A percentile compares a stretch with the other conserved stretches of the same genome.
phyloP scores from a whole-genome alignment of 2,113 vertebrate genomes.

The Zosterops lateralis region DNA sequence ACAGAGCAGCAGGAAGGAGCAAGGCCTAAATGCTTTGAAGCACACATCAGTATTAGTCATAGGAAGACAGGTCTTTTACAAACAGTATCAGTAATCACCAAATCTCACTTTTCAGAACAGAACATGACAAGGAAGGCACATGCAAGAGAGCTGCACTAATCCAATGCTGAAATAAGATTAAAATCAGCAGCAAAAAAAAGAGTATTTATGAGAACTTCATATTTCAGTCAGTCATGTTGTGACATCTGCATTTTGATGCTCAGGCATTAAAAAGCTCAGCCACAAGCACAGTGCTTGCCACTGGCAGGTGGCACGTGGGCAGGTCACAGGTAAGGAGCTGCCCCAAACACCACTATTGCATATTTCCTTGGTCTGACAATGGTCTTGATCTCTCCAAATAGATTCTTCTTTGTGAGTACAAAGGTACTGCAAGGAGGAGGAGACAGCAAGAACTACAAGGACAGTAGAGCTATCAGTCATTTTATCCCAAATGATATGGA shows the following conservation, averaged over 20 bases:
- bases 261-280: neutral
- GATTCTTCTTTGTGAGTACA: neutral
- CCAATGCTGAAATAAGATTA: neutral
- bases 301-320: accelerated
- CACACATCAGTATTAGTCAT: neutral
- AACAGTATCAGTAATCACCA: neutral
- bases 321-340: neutral
- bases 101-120: neutral
- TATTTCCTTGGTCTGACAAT: neutral
- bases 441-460: neutral
- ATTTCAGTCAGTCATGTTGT: neutral
- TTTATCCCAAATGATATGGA: neutral
- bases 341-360: neutral
- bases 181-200: neutral
- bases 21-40: neutral
- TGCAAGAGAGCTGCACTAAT: neutral
- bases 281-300: neutral
- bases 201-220: neutral
- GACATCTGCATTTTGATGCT: neutral
- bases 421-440: neutral
- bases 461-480: neutral
- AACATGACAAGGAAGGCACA: neutral
- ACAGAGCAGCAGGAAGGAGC: neutral
- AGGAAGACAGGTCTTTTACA: neutral
- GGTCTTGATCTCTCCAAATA: neutral